Evolutionary conservation across 2,797 vertebrate species (phyloP).

Genomic region (Nyctibius grandis): DNA sequence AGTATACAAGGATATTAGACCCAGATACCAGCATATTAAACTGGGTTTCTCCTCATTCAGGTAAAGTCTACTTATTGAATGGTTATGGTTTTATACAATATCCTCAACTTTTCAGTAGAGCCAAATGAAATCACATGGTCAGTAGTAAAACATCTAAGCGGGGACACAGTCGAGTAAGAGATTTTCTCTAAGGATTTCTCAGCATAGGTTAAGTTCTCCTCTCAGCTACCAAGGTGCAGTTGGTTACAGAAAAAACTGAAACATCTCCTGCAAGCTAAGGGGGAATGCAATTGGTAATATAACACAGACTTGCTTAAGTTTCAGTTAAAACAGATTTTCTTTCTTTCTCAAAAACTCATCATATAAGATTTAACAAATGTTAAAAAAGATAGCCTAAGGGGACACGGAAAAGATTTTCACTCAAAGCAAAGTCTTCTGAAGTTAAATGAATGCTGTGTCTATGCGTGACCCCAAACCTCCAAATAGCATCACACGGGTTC

Average conservation of each 20-base stretch:
- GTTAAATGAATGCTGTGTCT: neutral
- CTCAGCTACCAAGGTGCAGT: neutral
- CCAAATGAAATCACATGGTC: neutral
- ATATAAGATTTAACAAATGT: neutral
- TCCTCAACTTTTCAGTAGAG: neutral
- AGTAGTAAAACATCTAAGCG: neutral
- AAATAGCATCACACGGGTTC: fast-evolving
- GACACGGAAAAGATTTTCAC: neutral
- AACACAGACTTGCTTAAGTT: neutral
- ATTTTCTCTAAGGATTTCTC: neutral
- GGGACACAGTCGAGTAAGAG: neutral
- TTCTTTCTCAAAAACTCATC: neutral
- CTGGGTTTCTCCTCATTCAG: neutral
- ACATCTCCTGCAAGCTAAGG: neutral
- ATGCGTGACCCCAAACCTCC: neutral
- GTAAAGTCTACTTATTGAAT: neutral
- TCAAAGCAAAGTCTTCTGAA: neutral
- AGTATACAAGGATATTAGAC: neutral
- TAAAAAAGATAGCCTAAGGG: neutral
- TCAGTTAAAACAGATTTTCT: neutral
- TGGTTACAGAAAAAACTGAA: neutral
- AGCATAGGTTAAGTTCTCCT: neutral
- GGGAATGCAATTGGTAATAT: neutral
- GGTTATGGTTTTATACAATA: neutral
- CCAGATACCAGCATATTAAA: neutral